Percentiles rank a stretch among this genome's conserved stretches.
phyloP scores from a whole-genome alignment of 2,113 vertebrate genomes.

The Egretta garzetta region DNA sequence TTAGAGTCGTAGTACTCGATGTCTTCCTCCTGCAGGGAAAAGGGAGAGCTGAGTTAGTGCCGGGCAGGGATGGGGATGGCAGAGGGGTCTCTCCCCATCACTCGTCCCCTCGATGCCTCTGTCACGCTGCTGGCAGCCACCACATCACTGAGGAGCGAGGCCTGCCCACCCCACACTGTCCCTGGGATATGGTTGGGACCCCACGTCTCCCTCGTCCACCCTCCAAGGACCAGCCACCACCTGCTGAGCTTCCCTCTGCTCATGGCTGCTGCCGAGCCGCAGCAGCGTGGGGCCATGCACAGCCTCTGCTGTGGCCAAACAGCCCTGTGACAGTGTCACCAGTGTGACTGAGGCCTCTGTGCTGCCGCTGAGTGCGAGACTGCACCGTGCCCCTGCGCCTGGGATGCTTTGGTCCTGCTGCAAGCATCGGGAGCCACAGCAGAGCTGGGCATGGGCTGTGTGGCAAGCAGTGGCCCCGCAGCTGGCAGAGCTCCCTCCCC shows the following conservation, averaged over 20 bases:
- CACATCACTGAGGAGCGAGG: background rate
- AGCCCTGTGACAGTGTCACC: accelerated
- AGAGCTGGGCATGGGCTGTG: accelerated
- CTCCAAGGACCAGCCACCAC: background rate
- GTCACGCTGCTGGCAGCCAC: background rate
- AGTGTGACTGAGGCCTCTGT: accelerated
- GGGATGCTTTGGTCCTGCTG: background rate
- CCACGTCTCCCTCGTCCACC: accelerated
- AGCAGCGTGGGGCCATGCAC: accelerated
- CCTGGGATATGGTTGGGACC: accelerated
- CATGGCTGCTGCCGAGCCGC: accelerated
- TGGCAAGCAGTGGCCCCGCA: background rate
- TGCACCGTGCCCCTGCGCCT: accelerated
- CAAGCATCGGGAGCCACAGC: background rate
- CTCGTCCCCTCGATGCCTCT: accelerated
- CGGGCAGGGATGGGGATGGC: accelerated
- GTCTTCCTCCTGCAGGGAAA: conserved; percentile 86
- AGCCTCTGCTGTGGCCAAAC: accelerated
- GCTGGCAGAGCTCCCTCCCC: background rate
- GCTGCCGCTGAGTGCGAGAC: accelerated
- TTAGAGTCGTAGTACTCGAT: conserved; percentile 98
- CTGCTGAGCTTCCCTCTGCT: accelerated
- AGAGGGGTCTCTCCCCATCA: background rate
- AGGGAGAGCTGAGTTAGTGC: background rate
- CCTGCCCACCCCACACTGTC: background rate